These are phyloP conservation scores for Seladonia tumulorum DNA, from an alignment of 2,888 invertebrate genomes.

Conservation along the genomic window DNA sequence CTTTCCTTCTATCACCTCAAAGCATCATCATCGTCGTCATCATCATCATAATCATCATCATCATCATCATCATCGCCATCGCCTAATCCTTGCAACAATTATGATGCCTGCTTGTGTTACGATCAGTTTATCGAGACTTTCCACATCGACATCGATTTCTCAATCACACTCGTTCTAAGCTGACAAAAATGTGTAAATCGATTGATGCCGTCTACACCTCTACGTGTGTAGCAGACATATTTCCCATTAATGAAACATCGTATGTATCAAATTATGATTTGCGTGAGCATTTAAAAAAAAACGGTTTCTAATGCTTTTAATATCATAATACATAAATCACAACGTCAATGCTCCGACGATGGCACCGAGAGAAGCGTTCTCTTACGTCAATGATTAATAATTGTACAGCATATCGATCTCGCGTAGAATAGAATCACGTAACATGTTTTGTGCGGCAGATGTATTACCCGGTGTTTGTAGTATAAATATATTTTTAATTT, in stretches of 20 bases:
- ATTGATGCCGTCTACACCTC: slow-evolving; percentile 38
- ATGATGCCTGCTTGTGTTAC: slow-evolving; percentile 45
- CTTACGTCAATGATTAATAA: slow-evolving; percentile 56
- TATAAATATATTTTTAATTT: slow-evolving; percentile 25
- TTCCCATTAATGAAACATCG: slow-evolving; percentile 54
- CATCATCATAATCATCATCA: background rate
- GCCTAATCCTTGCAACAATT: slow-evolving; percentile 46
- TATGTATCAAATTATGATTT: slow-evolving; percentile 64
- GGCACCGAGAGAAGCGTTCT: slow-evolving; percentile 46
- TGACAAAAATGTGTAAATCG: slow-evolving; percentile 59
- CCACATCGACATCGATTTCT: slow-evolving; percentile 38
- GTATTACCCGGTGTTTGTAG: slow-evolving; percentile 25
- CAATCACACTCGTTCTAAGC: slow-evolving; percentile 50
- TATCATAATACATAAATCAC: slow-evolving; percentile 59
- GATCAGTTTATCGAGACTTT: slow-evolving; percentile 48
- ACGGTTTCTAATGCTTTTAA: slow-evolving; percentile 60
- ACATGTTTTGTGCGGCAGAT: slow-evolving; percentile 31
- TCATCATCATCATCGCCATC: slow-evolving; percentile 35
- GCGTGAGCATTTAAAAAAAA: slow-evolving; percentile 34
- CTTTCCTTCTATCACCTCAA: slow-evolving; percentile 31
- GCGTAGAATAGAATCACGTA: slow-evolving; percentile 38
- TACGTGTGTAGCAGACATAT: slow-evolving; percentile 30
- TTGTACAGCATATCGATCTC: slow-evolving; percentile 43
- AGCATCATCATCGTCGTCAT: slow-evolving; percentile 42
- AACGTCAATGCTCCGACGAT: slow-evolving; percentile 52